Evolutionary conservation across 2,888 invertebrate genomes (phyloP), one percentile per base, ranked within the genome.

Genomic region (Erebia palarica): DNA sequence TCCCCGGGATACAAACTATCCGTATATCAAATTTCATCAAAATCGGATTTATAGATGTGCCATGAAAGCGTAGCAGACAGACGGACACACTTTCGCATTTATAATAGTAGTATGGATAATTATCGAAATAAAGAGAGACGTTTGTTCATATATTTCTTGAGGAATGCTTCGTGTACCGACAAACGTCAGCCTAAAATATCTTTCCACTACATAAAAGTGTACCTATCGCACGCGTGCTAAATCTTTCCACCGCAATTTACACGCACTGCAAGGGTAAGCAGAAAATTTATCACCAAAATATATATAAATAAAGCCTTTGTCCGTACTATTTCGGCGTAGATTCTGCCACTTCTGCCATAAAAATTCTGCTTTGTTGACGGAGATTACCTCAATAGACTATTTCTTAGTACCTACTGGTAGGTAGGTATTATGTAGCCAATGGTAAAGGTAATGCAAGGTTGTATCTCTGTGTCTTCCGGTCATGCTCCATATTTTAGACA

Each of bases 141-240:
- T n/a, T 9, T 16, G 11, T 1, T 36, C 0, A 36, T 7, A 36
- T 36, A 36, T 27, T 58, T 58, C 14, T 58, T 11, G 13, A 58
- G 14, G 44, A 60, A 57, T 44, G 57, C 58, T 49, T 47, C n/a
- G 42, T 53, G 53, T 72, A 66, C 65, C 69, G 73, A 74, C 74
- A 70, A 79, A 79, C 78, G 82, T 82, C 81, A 78, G 79, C 78
- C 81, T 77, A 78, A 58, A 80, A 80, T 84, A 85, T 86, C 84
- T 84, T 84, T 85, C 82, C 82, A 77, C 81, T 80, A 84, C 84
- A 84, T 83, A 83, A 83, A 80, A 68, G 71, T 72, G 47, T 67
- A 44, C 67, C 58, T 73, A 74, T 74, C 73, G 76, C 74, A 71
- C 65, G 74, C 74, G 69, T 68, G 69, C 59, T 74, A 74, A 75